These are phyloP conservation scores for Drepana arcuata DNA, from an alignment of 1,140 invertebrate genomes.

Conservation along the genomic window DNA sequence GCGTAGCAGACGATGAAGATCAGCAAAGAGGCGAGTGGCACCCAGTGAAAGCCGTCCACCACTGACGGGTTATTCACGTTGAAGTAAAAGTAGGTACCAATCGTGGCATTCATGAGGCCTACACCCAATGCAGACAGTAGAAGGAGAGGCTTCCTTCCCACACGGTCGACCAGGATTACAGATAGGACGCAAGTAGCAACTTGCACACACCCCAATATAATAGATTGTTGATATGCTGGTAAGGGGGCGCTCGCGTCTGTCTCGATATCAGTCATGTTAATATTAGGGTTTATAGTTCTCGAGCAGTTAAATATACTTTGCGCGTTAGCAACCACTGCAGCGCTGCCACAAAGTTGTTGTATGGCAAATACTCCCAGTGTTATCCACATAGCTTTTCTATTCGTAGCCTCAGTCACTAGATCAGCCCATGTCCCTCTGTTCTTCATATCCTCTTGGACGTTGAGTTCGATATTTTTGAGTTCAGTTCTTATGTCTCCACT, in stretches of 20 bases:
- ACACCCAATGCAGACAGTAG: constrained; percentile 74
- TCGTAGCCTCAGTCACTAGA: constrained; percentile 74
- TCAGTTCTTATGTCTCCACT: constrained; percentile 75
- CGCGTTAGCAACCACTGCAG: constrained; percentile 81
- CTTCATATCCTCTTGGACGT: constrained; percentile 72
- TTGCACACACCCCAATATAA: constrained; percentile 79
- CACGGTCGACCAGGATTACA: constrained; percentile 78
- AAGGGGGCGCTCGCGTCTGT: constrained; percentile 47
- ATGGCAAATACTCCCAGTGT: constrained; percentile 77
- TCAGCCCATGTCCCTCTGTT: constrained; percentile 72
- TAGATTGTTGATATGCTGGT: constrained; percentile 71
- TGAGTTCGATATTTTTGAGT: constrained; percentile 75
- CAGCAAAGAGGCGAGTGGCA: constrained; percentile 79
- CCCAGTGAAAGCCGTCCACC: constrained; percentile 61
- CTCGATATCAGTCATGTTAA: constrained; percentile 24
- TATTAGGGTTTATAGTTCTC: constrained; percentile 3
- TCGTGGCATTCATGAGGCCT: constrained; percentile 68
- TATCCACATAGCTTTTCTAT: constrained; percentile 76
- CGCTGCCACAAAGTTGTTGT: constrained; percentile 83
- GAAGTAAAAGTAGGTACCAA: constrained; percentile 74
- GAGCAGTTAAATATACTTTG: constrained; percentile 79
- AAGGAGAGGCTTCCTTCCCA: constrained; percentile 79
- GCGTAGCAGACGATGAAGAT: constrained; percentile 80
- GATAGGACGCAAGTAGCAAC: constrained; percentile 76
- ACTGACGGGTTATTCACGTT: constrained; percentile 30